Evolutionary conservation across 2,113 vertebrate genomes (phyloP), one percentile per base, ranked within the genome.

Genomic region (Heterotis niloticus): DNA sequence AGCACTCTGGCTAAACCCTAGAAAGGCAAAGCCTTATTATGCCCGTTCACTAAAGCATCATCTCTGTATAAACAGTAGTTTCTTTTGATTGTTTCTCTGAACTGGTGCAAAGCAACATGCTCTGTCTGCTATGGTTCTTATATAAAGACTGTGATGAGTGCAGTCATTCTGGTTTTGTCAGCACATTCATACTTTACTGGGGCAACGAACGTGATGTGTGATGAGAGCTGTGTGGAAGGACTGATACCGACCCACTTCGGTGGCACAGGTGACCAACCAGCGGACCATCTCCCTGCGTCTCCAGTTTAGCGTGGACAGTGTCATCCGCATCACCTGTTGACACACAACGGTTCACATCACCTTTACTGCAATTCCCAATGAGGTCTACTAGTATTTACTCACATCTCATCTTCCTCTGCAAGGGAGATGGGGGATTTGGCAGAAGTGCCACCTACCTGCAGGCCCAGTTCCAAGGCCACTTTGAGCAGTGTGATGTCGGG

Each of bases 201-300:
- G 29, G 14, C 14, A 28, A 26, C 5, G 26, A 26, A 76, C 9
- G 64, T 52, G 29, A 29, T 12, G 51, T 17, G 18, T 24, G 34
- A 64, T 16, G 34, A 11, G 57, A 11, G 64, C 4, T 24, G 5
- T 20, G 26, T 23, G 14, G 51, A 56, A 28, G 23, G 17, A 54
- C 2, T 5, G 29, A 65, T 81, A 96, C 97, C 82, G 90, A 99
- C 97, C 97, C 57, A 99, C 96, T 98, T 99, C 98, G 0, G 98
- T 99, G 77, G 98, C 98, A 0, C 97, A 99, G 0, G 98, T 99
- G 83, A 99, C 98, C 85, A 99, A 89, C 98, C 98, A 99, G 86
- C 98, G 95, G 81, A 99, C 98, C 98, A 99, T 99, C 89, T 99
- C 98, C 78, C 97, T 92, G 79, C 97, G 93, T 78, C 98, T 94